Evolutionary conservation across 1,140 invertebrate species (phyloP).

Genomic region (Gerris buenoi): DNA sequence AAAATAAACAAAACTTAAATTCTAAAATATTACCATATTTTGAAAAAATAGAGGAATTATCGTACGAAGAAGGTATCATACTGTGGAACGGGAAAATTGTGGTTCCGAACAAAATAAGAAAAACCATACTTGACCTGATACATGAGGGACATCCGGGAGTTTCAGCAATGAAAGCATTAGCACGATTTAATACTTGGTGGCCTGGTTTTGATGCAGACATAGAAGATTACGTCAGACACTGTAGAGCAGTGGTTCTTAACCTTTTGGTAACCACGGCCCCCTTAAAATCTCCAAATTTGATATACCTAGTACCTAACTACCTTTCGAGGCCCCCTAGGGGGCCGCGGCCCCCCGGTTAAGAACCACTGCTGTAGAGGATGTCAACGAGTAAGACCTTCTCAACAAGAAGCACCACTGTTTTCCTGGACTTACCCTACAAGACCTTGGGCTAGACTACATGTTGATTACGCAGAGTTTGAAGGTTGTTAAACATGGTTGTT

Average conservation of each 20-base stretch:
- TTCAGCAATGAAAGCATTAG: background rate
- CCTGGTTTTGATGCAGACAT: background rate
- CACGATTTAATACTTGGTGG: background rate
- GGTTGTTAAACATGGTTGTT: background rate
- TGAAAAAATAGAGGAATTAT: background rate
- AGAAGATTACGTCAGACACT: background rate
- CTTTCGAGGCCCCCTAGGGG: too few relatives aligned
- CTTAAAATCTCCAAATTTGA: too few relatives aligned
- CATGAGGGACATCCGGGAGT: background rate
- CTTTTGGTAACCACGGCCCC: too few relatives aligned
- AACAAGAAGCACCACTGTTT: background rate
- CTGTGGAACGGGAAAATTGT: background rate
- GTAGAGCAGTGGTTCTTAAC: too few relatives aligned
- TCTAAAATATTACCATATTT: background rate
- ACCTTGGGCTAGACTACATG: background rate
- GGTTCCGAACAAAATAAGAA: background rate
- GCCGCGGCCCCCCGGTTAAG: too few relatives aligned
- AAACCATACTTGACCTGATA: background rate
- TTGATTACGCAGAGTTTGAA: background rate
- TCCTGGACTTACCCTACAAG: background rate
- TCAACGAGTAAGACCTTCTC: background rate
- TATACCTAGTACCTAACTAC: too few relatives aligned
- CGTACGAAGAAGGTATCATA: background rate
- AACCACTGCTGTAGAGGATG: too few relatives aligned
- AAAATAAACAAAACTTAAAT: background rate